Base-by-base conservation (phyloP, 1,140 invertebrate genomes). In the Tigriopus japonicus region DNA sequence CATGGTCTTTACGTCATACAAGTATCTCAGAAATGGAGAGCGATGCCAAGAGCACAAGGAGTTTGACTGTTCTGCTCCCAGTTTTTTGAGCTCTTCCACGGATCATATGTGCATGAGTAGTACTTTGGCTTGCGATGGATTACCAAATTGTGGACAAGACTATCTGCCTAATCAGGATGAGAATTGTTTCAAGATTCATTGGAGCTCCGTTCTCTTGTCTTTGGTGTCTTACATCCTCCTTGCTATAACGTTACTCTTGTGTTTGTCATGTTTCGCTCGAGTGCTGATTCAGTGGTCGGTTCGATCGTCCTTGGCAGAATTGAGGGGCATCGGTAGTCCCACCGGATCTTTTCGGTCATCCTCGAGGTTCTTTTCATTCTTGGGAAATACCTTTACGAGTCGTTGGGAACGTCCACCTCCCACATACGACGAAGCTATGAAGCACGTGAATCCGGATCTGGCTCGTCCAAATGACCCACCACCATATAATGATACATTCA, bases 231-330 rank as follows among this genome's bases (percentile, higher is more conserved):
- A 61, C 21, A 54, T 61, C 41, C 49, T 61, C 10, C 23, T 61
- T 6, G 59, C 59, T 41, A 49, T 61, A 17, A 61, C 59, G 13
- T 28, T 61, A 40, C 49, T 61, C 5, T 52, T 61, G 13, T 61
- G 59, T 61, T 17, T 61, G 24, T 55, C 49, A 14, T 61, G 59
- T 23, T 61, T 61, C 51, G 59, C 59, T 12, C 5, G 59, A n/a
- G 45, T 61, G 13, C 51, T 61, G 9, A 61, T 61, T 53, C 59
- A 61, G 51, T 61, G 59, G 59, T 61, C 59, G 2, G 59, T 61
- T 2, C 3, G 59, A 23, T 51, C 42, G 5, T 51, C 42, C 40
- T 35, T 61, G 28, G 43, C 43, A n/a, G 59, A 61, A 17, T 12
- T 61, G 6, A 5, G 59, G 2, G 41, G 24, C 2, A 21, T 49